Conservation (phyloP, 2,888 invertebrate species). For the Apomyelois bistriatella region DNA sequence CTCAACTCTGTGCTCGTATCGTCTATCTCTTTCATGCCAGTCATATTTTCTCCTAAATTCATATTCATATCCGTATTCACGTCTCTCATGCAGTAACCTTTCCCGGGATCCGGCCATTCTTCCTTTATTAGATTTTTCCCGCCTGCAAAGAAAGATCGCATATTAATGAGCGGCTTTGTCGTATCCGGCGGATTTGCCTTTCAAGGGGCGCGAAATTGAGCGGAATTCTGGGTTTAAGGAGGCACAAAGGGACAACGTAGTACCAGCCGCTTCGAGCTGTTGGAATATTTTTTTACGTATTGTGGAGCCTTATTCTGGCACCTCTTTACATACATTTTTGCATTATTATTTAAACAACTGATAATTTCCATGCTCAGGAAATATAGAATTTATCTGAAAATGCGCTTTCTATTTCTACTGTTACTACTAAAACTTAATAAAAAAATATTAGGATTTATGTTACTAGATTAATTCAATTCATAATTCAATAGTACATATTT, state of each 20-base stretch:
- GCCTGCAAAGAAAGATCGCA: constrained; percentile 48
- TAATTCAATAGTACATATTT: too few species aligned
- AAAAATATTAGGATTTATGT: too few species aligned
- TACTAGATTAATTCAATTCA: too few species aligned
- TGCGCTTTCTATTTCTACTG: too few species aligned
- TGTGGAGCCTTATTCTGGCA: not conserved
- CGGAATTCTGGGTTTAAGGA: not conserved
- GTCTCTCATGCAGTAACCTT: constrained; percentile 61
- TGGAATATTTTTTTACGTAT: not conserved
- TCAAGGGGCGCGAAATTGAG: constrained; percentile 17
- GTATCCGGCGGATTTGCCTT: constrained; percentile 20
- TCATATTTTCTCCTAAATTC: constrained; percentile 48
- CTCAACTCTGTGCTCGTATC: constrained; percentile 30
- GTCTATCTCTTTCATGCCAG: constrained; percentile 28
- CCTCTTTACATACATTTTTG: not conserved
- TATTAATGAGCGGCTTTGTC: constrained; percentile 35
- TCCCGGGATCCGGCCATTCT: constrained; percentile 72
- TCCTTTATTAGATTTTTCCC: constrained; percentile 42
- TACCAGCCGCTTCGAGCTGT: not conserved
- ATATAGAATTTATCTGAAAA: too few species aligned
- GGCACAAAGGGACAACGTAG: not conserved
- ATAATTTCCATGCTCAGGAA: too few species aligned
- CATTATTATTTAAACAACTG: too few species aligned
- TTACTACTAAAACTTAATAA: too few species aligned
- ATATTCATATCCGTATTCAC: constrained; percentile 52